Evolutionary conservation across 2,113 vertebrate genomes (phyloP).

Genomic region (Lonchura striata): DNA sequence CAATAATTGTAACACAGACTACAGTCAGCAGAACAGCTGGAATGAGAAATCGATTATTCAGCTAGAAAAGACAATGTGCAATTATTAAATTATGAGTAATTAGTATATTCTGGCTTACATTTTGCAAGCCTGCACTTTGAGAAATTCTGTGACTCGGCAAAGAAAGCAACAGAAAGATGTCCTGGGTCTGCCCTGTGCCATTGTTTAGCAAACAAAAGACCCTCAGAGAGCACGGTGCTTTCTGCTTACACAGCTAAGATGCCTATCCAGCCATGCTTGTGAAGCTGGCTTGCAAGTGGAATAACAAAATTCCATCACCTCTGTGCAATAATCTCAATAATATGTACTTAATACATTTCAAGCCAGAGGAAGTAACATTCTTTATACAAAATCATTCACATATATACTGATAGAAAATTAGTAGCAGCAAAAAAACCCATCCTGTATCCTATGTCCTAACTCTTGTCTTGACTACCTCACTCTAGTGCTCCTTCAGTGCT

Average conservation of each 20-base stretch:
- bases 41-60: constrained; percentile 45
- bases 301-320: neutral
- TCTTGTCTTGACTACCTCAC: neutral
- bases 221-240: neutral
- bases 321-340: neutral
- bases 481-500: neutral
- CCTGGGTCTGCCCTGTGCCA: neutral
- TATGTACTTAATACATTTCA: neutral
- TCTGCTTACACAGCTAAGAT: neutral
- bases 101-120: neutral
- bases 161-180: neutral
- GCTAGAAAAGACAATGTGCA: constrained; percentile 1
- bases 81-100: constrained; percentile 42
- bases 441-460: neutral
- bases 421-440: neutral
- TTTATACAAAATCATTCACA: neutral
- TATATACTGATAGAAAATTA: neutral
- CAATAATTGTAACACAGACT: neutral
- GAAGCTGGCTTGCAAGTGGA: neutral
- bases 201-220: constrained; percentile 6
- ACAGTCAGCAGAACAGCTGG: neutral
- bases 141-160: neutral
- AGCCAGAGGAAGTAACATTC: neutral
- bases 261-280: neutral
- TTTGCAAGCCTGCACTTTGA: neutral